Evolutionary conservation across 2,888 invertebrate genomes (phyloP), one percentile per base, ranked within the genome.

Genomic region (Noctua fimbriata): DNA sequence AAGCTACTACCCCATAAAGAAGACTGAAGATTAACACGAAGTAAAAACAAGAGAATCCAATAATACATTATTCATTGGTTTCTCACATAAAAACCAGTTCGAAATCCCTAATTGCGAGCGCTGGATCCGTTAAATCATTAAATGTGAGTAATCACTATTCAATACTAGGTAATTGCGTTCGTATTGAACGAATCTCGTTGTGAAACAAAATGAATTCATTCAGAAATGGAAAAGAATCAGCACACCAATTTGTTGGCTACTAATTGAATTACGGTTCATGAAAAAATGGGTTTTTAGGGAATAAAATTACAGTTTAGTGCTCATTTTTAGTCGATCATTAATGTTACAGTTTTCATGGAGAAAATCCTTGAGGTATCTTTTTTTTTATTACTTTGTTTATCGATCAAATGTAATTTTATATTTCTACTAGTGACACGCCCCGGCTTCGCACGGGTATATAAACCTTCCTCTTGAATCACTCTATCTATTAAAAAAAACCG

Each of bases 101-200:
- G 12, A 14, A 65, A 24, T 16, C 18, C 12, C 16, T 36, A 81
- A 69, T 69, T 69, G 49, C 44, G 58, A 69, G 69, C 21, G 16
- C 7, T 12, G 36, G 36, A 60, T 47, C 44, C 47, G 55, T 70
- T 49, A 73, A 52, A 52, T 52, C 21, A 52, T 24, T 52, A 21
- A 73, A 84, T 71, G 52, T 75, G 81, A 81, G 49, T 85, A 69
- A 81, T 76, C n/a, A 58, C 81, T 58, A 32, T 69, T 85, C 63
- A 81, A 72, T 85, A 52, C 41, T 14, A 41, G 7, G 21, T 75
- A 76, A 81, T 76, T 81, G 52, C 76, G 49, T 65, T 58, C 44
- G 36, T 58, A 72, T 52, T 65, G 71, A 81, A 47, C 69, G 69
- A 41, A 65, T 3, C 2, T 32, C 36, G 14, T 5, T 58, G 55